These are phyloP conservation scores for Stratiomys singularior DNA, from an alignment of 2,888 invertebrate species.

Conservation along the genomic window DNA sequence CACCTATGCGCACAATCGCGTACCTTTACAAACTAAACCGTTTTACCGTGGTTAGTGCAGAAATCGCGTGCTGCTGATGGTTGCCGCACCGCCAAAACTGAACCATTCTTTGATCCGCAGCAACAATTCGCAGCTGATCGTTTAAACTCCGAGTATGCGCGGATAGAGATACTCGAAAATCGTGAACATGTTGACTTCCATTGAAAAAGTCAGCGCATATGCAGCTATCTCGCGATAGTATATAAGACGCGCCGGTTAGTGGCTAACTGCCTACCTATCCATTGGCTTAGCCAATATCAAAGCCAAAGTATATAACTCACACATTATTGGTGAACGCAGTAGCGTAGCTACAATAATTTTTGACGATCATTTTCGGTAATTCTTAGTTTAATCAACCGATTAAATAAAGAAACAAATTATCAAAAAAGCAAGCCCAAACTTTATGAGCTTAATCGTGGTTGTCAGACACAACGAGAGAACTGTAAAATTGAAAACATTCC, in stretches of 20 bases:
- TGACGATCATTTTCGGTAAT: no score
- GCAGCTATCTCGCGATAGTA: not conserved
- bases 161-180: constrained; percentile 17
- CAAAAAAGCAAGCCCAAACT: no score
- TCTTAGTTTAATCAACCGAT: no score
- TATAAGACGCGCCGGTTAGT: constrained; percentile 7
- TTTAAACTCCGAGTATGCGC: not conserved
- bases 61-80: constrained; percentile 38
- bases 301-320: no score
- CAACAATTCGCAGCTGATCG: not conserved
- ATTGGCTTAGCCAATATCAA: not conserved
- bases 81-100: constrained; percentile 21
- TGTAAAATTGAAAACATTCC: no score
- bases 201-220: not conserved
- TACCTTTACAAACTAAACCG: constrained; percentile 36
- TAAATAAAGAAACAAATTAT: no score
- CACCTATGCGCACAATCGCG: constrained; percentile 16
- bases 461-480: no score
- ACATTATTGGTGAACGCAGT: no score
- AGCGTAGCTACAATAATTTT: no score
- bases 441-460: no score
- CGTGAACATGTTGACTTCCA: constrained; percentile 7
- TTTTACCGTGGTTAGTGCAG: constrained; percentile 23
- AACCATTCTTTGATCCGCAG: not conserved
- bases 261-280: not conserved